Evolutionary conservation across 2,888 invertebrate species (phyloP), one percentile per base, ranked within the genome.

Genomic region (Euclidia mi): DNA sequence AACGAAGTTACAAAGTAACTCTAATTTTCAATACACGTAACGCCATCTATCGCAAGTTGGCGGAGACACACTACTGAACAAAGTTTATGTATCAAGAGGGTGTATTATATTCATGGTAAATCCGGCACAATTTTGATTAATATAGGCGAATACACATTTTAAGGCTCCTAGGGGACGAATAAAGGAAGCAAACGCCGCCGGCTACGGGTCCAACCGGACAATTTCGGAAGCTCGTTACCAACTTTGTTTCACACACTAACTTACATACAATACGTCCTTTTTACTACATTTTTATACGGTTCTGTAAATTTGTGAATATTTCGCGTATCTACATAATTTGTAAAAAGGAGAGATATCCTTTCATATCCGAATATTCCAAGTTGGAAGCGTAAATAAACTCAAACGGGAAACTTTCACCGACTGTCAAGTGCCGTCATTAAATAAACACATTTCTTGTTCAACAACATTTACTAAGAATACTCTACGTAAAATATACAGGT

Each of bases 161-260:
- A 48, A 10, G 25, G 20, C 45, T 48, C 55, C 35, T 55, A 20
- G 9, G 55, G 55, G 55, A 44, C 18, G 40, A 25, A 56, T 49
- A 49, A 45, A 40, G 40, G 44, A 45, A 45, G 49, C 17, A 45
- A 6, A 40, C 10, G 45, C 47, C 44, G 31, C 17, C 49, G 56
- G 56, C 56, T 20, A 40, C 40, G 34, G 15, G 50, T 29, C 35
- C 50, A 35, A 56, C 44, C 18, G 45, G 32, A 50, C 49, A 50
- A 56, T 50, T 50, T 56, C 35, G 49, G 56, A 41, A 50, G 49
- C 49, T 56, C 56, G 49, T 49, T 56, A 56, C 40, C 45, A 50
- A 50, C 49, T 56, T 56, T 50, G 40, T 56, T 44, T 38, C 44
- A 12, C 32, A 44, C 40, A 35, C 44, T 40, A 49, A 56, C 44